phyloP scores from a whole-genome alignment of 1,140 invertebrate species.

The Pseudobourletiella spinata region DNA sequence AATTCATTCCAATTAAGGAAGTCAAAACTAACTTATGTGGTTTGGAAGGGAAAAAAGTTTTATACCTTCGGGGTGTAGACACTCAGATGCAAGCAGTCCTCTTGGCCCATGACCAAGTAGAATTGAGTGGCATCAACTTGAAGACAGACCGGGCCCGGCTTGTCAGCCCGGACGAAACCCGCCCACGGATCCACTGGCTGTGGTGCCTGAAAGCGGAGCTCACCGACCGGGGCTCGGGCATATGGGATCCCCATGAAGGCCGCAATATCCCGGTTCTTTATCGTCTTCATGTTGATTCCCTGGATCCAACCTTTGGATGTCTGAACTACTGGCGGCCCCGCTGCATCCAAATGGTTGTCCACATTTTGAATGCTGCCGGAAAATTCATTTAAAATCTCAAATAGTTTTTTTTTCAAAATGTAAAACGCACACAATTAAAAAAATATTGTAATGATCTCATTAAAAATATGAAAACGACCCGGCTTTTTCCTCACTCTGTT shows the following conservation, averaged over 20 bases:
- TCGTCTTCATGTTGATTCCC: slow-evolving; percentile 1
- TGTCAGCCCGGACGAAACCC: neutral
- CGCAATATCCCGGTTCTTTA: neutral
- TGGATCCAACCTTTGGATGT: slow-evolving; percentile 2
- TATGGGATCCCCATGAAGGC: slow-evolving; percentile 42
- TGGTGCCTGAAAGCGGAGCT: slow-evolving; percentile 38
- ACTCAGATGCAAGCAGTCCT: slow-evolving; percentile 28
- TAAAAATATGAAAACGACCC: too few relatives aligned
- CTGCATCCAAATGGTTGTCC: neutral
- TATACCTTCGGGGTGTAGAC: slow-evolving; percentile 16
- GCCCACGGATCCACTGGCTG: neutral
- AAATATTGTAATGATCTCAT: too few relatives aligned
- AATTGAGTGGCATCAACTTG: slow-evolving; percentile 10
- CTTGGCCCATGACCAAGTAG: slow-evolving; percentile 14
- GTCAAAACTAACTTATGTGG: too few relatives aligned
- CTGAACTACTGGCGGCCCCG: neutral
- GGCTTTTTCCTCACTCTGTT: too few relatives aligned
- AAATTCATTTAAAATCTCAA: too few relatives aligned
- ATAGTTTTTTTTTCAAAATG: too few relatives aligned
- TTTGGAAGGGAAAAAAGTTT: neutral
- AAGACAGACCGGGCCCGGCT: slow-evolving; percentile 1
- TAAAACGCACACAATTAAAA: too few relatives aligned
- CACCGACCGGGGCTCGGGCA: slow-evolving; percentile 41
- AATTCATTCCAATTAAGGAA: too few relatives aligned
- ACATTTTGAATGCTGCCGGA: too few relatives aligned